phyloP scores from a whole-genome alignment of 2,888 invertebrate genomes.

The Neoitamus cyanurus region DNA sequence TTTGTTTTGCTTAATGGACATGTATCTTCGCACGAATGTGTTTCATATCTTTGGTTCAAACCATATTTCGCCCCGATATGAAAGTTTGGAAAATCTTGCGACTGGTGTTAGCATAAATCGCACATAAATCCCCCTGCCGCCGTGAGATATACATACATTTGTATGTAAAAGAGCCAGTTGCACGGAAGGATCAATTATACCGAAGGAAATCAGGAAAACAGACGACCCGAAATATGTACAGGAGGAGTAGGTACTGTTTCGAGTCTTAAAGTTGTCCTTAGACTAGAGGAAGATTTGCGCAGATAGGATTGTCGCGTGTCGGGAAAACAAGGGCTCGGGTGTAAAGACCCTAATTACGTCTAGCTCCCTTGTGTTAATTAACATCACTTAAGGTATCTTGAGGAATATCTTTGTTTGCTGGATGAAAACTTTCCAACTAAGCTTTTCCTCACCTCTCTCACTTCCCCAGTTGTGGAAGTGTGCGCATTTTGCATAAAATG shows the following conservation, averaged over 20 bases:
- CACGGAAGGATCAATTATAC: neutral
- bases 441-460: neutral
- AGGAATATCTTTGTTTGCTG: neutral
- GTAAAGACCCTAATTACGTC: neutral
- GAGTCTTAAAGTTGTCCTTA: neutral
- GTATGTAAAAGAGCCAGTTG: neutral
- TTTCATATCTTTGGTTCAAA: too few relatives aligned
- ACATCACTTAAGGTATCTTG: neutral
- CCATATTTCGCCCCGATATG: too few relatives aligned
- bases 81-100: too few relatives aligned
- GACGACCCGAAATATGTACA: neutral
- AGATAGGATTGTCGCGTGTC: neutral
- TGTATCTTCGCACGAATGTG: too few relatives aligned
- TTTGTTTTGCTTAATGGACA: too few relatives aligned
- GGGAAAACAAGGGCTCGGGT: neutral
- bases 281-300: neutral
- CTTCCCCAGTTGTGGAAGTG: neutral
- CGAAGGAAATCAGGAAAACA: neutral
- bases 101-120: neutral
- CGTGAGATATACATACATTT: too few relatives aligned
- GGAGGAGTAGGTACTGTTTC: neutral
- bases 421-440: neutral
- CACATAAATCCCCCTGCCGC: neutral
- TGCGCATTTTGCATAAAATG: neutral
- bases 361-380: neutral